Percentiles rank a stretch among this genome's conserved stretches.
Conservation (phyloP, 2,113 vertebrate species). For the Anoura caudifer region DNA sequence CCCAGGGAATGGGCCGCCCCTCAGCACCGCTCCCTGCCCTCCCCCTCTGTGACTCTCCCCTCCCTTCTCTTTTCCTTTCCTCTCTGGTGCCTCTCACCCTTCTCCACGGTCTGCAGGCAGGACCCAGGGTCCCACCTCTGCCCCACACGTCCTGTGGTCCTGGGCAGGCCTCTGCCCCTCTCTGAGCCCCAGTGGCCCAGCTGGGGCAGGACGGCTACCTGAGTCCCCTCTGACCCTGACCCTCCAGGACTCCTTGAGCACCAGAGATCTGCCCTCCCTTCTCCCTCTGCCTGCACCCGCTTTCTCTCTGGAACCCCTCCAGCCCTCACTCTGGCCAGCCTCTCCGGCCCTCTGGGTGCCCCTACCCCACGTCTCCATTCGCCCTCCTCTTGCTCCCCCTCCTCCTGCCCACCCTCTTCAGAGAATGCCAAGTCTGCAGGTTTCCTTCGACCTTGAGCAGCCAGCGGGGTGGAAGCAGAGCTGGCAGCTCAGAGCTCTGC, state of each 20-base stretch:
- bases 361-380: not conserved
- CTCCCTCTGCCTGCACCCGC: not conserved
- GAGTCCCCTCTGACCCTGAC: not conserved
- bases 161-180: not conserved
- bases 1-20: too few species aligned
- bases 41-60: not conserved
- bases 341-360: not conserved
- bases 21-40: not conserved
- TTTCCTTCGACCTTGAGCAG: constrained; percentile 77
- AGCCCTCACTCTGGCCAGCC: rapidly evolving
- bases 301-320: not conserved
- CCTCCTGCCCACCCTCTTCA: constrained; percentile 50
- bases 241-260: not conserved
- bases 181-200: not conserved
- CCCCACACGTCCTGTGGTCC: not conserved
- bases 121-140: not conserved
- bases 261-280: not conserved
- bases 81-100: not conserved
- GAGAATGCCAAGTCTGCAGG: constrained; percentile 76
- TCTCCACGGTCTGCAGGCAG: not conserved
- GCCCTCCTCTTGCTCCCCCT: not conserved
- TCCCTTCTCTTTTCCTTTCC: not conserved
- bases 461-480: not conserved
- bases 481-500: not conserved
- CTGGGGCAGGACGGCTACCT: not conserved